Conservation (phyloP, 2,888 invertebrate genomes). For the Tetanocera ferruginea region DNA sequence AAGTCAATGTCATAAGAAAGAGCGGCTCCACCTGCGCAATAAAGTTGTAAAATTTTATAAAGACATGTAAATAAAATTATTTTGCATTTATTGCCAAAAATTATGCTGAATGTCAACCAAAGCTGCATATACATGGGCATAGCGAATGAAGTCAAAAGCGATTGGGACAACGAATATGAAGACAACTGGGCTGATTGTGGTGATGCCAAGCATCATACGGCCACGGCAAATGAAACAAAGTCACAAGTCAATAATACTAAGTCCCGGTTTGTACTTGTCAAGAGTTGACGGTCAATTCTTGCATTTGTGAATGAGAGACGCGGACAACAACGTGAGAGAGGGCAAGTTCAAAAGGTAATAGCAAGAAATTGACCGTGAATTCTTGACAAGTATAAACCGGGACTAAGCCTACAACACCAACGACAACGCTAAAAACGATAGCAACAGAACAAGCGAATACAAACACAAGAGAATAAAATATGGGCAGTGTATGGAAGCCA, state of each 20-base stretch:
- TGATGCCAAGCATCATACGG: slow-evolving; percentile 56
- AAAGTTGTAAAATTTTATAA: not conserved
- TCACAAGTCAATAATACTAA: slow-evolving; percentile 34
- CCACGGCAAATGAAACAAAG: slow-evolving; percentile 25
- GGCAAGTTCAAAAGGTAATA: no score
- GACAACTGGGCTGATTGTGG: slow-evolving; percentile 66
- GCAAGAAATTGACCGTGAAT: no score
- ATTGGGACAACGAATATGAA: slow-evolving; percentile 59
- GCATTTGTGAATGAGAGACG: no score
- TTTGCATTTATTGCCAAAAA: not conserved
- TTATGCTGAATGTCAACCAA: slow-evolving; percentile 37
- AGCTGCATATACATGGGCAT: slow-evolving; percentile 26
- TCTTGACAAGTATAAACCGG: no score
- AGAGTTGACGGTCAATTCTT: no score
- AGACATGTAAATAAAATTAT: slow-evolving; percentile 39
- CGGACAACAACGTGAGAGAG: no score
- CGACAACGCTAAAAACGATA: not conserved
- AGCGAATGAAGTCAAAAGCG: slow-evolving; percentile 40
- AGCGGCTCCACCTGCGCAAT: no score
- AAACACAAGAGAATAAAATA: not conserved
- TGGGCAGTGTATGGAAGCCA: slow-evolving; percentile 77
- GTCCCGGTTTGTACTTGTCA: no score
- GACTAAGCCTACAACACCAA: not conserved
- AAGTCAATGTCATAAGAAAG: no score
- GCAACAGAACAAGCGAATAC: slow-evolving; percentile 1